Base-by-base conservation (phyloP, 2,113 vertebrate species). In the Toxotes jaculatrix region DNA sequence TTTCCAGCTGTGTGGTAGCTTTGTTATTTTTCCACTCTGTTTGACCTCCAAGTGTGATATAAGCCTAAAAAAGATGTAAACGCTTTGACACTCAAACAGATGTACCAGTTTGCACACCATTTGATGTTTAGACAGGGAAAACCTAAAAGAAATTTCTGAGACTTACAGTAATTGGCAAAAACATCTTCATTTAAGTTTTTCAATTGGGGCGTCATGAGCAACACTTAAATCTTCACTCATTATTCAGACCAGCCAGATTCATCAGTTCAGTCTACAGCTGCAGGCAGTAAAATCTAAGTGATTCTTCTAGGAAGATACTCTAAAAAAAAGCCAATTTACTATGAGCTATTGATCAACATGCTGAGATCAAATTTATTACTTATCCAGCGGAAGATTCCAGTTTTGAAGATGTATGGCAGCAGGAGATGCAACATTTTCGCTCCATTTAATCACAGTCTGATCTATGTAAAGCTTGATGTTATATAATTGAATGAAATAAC, bases 361-460 rank as follows among this genome's bases (percentile, higher is more conserved):
- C 23, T 0, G 2, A 53, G 17, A 51, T 45, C 12, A 55, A 17
- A 5, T 55, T 73, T 40, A 4, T 78, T 61, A 42, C 11, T 45
- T 31, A 31, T 36, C 19, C 34, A 34, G 17, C 0, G 1, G 14
- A 45, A 34, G 10, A 56, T 61, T 61, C 13, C 45, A 16, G 17
- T 23, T 67, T 63, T 68, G 0, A 40, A 57, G n/a, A 70, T 49
- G 4, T 79, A 45, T 61, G 10, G 38, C 57, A 51, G 27, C 5
- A 0, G 23, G 27, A 64, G 21, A 61, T 63, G 23, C 16, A 67
- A 51, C 7, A 13, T 67, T 49, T 49, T 9, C n/a, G 70, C 5
- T 78, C 6, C 4, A n/a, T 60, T 70, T 43, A 63, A 61, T 63
- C 13, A 10, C 32, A 38, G 34, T 82, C 19, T 42, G 43, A 53